These are phyloP conservation scores for Antigone vipio DNA, from an alignment of 2,113 vertebrate genomes.

Conservation along the genomic window DNA sequence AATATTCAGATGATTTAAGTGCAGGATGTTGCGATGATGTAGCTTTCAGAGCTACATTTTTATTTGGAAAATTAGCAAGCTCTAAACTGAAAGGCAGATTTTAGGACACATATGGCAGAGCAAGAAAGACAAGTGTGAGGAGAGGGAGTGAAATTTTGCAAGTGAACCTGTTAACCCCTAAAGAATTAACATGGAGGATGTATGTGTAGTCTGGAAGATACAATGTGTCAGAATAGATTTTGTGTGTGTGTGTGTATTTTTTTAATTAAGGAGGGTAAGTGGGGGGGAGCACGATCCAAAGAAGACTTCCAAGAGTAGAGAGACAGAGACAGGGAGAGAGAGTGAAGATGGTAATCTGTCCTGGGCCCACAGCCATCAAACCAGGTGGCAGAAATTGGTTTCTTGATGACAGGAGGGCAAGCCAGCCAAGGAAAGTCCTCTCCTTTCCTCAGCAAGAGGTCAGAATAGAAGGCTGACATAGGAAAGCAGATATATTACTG, in stretches of 20 bases:
- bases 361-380: slow-evolving; percentile 46
- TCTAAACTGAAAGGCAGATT: slow-evolving; percentile 59
- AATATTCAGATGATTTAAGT: background rate
- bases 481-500: background rate
- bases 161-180: slow-evolving; percentile 45
- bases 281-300: background rate
- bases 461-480: slow-evolving; percentile 11
- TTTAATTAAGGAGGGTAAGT: background rate
- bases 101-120: slow-evolving; percentile 57
- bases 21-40: background rate
- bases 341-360: slow-evolving; percentile 10
- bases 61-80: slow-evolving; percentile 48
- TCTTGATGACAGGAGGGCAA: slow-evolving; percentile 29
- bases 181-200: slow-evolving; percentile 19
- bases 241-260: background rate
- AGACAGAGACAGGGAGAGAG: background rate
- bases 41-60: slow-evolving; percentile 5
- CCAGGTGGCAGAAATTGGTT: slow-evolving; percentile 27
- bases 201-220: slow-evolving; percentile 52
- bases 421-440: slow-evolving; percentile 28
- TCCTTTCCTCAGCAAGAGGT: slow-evolving; percentile 21
- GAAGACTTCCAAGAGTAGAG: background rate
- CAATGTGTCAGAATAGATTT: background rate
- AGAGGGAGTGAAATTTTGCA: slow-evolving; percentile 57
- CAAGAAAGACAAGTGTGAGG: slow-evolving; percentile 57